Percentiles rank a stretch among this genome's conserved stretches.
These are phyloP conservation scores for Uropsilus gracilis DNA, from an alignment of 2,113 vertebrate genomes.

Conservation along the genomic window DNA sequence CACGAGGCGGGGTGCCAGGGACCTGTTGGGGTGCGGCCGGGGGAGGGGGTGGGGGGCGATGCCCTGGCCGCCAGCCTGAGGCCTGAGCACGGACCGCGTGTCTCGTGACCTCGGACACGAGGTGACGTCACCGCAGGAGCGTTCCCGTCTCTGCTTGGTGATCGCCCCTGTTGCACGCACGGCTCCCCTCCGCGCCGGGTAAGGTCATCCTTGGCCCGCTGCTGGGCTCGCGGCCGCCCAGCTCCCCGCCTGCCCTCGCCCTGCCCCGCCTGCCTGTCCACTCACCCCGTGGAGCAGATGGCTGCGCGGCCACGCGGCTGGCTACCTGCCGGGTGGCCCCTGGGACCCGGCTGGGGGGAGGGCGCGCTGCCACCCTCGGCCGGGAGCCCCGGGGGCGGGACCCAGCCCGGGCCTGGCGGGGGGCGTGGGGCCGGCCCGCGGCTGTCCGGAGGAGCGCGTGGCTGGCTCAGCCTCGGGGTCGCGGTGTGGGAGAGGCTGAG, in stretches of 20 bases:
- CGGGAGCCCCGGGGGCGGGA: too few species aligned
- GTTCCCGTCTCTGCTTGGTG: neutral
- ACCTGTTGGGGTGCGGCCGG: neutral
- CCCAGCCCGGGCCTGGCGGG: too few species aligned
- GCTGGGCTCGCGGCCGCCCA: conserved; percentile 17
- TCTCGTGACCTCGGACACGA: neutral
- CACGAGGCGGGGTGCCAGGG: neutral
- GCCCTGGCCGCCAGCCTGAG: neutral
- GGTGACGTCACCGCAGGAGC: conserved; percentile 68
- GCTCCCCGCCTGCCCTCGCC: neutral
- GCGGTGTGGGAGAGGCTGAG: conserved; percentile 80
- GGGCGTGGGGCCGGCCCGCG: conserved; percentile 87
- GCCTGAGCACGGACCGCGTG: neutral
- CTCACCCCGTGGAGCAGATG: neutral
- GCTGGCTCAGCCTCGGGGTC: conserved; percentile 82
- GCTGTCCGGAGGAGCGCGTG: conserved; percentile 85
- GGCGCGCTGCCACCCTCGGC: neutral
- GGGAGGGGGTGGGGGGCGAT: neutral
- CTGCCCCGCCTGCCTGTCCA: neutral
- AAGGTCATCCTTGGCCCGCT: conserved; percentile 70
- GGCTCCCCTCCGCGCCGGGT: neutral
- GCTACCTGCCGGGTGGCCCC: too few species aligned
- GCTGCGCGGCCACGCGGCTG: conserved; percentile 67
- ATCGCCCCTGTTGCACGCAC: conserved; percentile 2
- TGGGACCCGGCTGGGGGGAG: too few species aligned